Evolutionary conservation across 1,140 invertebrate genomes (phyloP), one percentile per base, ranked within the genome.

Genomic region (Cyclargus thomasi): DNA sequence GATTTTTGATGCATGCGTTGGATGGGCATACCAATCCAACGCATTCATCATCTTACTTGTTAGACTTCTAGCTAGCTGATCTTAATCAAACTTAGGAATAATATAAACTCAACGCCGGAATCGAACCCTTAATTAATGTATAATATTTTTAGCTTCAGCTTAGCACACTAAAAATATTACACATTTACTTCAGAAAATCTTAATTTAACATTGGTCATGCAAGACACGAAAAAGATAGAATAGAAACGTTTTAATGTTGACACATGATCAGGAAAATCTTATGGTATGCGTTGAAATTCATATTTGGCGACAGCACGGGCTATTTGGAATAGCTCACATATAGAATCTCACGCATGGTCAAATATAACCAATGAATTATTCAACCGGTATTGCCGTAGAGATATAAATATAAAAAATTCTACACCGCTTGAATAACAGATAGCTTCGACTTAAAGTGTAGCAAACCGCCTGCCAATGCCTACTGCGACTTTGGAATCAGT

Each of bases 311-410:
- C 8, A 47, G 39, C 14, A 16, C 39, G 14, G 39, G 10, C 1
- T 14, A 47, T 47, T 47, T 11, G 10, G 14, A 47, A 47, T n/a
- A n/a, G n/a, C 39, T 47, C 0, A 47, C 39, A 11, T 47, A 14
- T 1, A 11, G 39, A 47, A 47, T 47, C 39, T 16, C 39, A 47
- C 39, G 14, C 39, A 11, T 47, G 10, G 6, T 47, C 39, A 47
- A 47, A 47, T 29, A 47, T 66, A 70, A 23, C 36, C 14, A 29
- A 53, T 21, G 20, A 35, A 17, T 63, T 21, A 62, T 35, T 20
- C 63, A 64, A 39, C 20, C 18, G 55, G 55, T 11, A 59, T 11
- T 59, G 55, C 20, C 21, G 0, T 21, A 20, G 10, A 59, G 55
- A 18, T 11, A 59, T 59, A 55, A 55, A 20, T 21, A 59, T 59